Evolutionary conservation across 2,888 invertebrate genomes (phyloP).

Genomic region (Volucella inanis): DNA sequence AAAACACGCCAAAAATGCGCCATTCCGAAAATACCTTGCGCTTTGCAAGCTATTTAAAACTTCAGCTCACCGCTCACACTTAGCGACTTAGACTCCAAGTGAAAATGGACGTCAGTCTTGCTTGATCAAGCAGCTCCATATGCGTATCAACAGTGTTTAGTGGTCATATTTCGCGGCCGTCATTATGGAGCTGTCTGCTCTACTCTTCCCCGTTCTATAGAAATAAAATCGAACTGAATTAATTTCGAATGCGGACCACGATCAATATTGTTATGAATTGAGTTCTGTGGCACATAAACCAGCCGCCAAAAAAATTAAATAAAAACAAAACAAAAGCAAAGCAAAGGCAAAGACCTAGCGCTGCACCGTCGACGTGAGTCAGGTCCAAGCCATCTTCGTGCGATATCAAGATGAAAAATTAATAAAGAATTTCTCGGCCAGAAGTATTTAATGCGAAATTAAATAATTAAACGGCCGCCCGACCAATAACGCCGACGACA

Average conservation of each 20-base stretch:
- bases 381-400: conserved; percentile 3
- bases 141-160: conserved; percentile 33
- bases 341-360: not conserved
- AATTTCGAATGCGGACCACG: conserved; percentile 72
- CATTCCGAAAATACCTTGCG: conserved; percentile 32
- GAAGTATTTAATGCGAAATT: conserved; percentile 69
- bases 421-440: conserved; percentile 67
- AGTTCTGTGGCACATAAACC: conserved; percentile 69
- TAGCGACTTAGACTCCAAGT: conserved; percentile 51
- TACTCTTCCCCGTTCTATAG: not conserved
- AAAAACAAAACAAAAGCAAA: conserved; percentile 2
- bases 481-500: conserved; percentile 20
- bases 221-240: conserved; percentile 54
- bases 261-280: conserved; percentile 74
- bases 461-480: conserved; percentile 67
- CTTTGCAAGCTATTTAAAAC: conserved; percentile 40
- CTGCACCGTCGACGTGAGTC: not conserved
- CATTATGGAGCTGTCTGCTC: conserved; percentile 17
- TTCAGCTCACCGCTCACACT: conserved; percentile 32
- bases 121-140: conserved; percentile 21
- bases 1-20: conserved; percentile 36
- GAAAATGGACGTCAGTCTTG: conserved; percentile 62
- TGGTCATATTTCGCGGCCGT: conserved; percentile 63
- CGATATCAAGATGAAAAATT: conserved; percentile 73
- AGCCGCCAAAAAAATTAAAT: conserved; percentile 48